Conservation (phyloP, 92 coral and sea anemone genomes). For the Chrysogorgia sp. region DNA sequence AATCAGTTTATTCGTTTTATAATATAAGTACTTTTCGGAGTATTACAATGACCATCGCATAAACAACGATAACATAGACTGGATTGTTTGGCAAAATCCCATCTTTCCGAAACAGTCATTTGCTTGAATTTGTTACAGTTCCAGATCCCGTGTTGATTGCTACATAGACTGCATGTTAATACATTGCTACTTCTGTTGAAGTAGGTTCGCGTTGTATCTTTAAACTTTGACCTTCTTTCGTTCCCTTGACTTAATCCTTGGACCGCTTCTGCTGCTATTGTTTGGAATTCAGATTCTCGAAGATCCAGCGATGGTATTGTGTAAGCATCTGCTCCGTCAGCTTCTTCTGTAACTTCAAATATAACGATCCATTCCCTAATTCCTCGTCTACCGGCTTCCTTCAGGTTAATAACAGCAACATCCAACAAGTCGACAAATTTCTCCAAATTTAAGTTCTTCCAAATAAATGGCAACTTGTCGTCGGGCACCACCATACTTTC, state of each 20-base stretch:
- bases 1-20: too few relatives aligned
- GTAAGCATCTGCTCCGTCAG: slow-evolving; percentile 59
- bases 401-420: slow-evolving; percentile 53
- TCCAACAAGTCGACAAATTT: slow-evolving; percentile 55
- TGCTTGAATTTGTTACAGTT: slow-evolving; percentile 38
- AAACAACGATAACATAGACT: too few relatives aligned
- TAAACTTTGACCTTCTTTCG: not conserved
- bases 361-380: slow-evolving; percentile 57
- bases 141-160: slow-evolving; percentile 50
- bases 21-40: too few relatives aligned
- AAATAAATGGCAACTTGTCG: slow-evolving; percentile 59
- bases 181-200: slow-evolving; percentile 20
- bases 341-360: slow-evolving; percentile 54
- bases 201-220: not conserved
- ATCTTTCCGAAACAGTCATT: too few relatives aligned
- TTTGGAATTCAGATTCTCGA: slow-evolving; percentile 59
- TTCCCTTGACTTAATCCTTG: not conserved
- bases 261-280: slow-evolving; percentile 45
- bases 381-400: slow-evolving; percentile 52
- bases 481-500: slow-evolving; percentile 64
- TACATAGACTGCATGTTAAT: slow-evolving; percentile 46
- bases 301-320: slow-evolving; percentile 64
- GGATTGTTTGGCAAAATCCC: too few relatives aligned
- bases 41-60: too few relatives aligned
- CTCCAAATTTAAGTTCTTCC: slow-evolving; percentile 62